Conservation (phyloP, 2,797 vertebrate genomes). For the Enteromius treurensis region DNA sequence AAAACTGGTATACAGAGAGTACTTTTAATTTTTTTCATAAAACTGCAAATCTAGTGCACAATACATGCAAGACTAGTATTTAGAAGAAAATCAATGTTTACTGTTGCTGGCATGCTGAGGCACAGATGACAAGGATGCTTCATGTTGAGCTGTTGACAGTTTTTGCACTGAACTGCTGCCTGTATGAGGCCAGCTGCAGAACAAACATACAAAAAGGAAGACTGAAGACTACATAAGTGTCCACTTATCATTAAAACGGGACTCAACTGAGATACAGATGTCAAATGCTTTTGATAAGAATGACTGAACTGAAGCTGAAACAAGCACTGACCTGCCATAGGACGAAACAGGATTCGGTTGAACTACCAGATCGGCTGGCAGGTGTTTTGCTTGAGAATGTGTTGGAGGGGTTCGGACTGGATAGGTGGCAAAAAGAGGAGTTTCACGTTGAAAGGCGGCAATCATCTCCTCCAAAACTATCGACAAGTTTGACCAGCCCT, state of each 20-base stretch:
- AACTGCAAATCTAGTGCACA: neutral
- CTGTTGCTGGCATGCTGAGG: conserved; percentile 43
- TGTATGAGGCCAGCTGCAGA: conserved; percentile 41
- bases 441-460: conserved; percentile 72
- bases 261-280: neutral
- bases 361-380: conserved; percentile 15
- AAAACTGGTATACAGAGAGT: neutral
- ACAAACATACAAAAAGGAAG: conserved; percentile 2
- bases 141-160: conserved; percentile 47
- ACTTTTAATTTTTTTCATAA: neutral
- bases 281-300: neutral
- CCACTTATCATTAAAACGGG: neutral
- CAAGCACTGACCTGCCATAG: conserved; percentile 51
- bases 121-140: conserved; percentile 36
- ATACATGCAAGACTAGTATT: neutral
- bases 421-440: conserved; percentile 71
- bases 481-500: conserved; percentile 73
- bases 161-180: conserved; percentile 37
- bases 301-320: conserved; percentile 4
- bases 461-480: conserved; percentile 77
- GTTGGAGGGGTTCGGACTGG: conserved; percentile 24
- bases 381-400: conserved; percentile 1
- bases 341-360: conserved; percentile 33
- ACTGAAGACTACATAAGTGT: neutral
- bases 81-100: conserved; percentile 38